Percentiles rank a stretch among this genome's conserved stretches.
Evolutionary conservation across 2,797 vertebrate species (phyloP).

Genomic region (Chanos chanos): DNA sequence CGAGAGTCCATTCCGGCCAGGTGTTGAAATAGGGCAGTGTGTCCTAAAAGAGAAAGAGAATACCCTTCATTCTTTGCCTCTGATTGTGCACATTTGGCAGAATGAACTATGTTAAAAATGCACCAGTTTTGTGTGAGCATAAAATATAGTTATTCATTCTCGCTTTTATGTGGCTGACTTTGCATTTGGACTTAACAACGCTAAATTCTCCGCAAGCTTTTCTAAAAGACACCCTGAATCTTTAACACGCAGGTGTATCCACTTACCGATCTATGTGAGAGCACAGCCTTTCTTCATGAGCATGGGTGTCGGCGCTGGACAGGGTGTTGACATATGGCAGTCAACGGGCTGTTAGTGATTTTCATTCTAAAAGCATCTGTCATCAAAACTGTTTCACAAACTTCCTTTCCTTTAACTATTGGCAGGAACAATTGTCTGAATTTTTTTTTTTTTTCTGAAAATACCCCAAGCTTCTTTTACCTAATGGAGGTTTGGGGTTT

Average conservation of each 20-base stretch:
- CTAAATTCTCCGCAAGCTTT: no score
- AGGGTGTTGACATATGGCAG: constrained; percentile 34
- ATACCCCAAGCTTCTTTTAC: no score
- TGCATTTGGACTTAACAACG: no score
- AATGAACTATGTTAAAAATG: no score
- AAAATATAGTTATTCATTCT: no score
- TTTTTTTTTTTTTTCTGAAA: neutral
- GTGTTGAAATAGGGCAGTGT: constrained; percentile 44
- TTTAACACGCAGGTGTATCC: no score
- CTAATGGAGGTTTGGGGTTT: no score
- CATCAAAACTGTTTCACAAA: neutral
- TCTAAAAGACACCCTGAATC: no score
- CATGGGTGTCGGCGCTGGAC: constrained; percentile 1
- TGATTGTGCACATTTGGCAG: no score
- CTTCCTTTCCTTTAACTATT: neutral
- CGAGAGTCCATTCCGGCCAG: constrained; percentile 45
- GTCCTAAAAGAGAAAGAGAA: constrained; percentile 17
- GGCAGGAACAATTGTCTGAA: neutral
- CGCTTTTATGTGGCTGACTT: no score
- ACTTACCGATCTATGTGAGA: no score
- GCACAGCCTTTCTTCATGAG: neutral
- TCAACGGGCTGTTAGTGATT: constrained; percentile 1
- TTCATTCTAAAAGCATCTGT: neutral
- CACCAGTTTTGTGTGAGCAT: no score
- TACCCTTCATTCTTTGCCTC: constrained; percentile 18